Conservation (phyloP, 2,888 invertebrate species). For the Cheilosia variabilis region DNA sequence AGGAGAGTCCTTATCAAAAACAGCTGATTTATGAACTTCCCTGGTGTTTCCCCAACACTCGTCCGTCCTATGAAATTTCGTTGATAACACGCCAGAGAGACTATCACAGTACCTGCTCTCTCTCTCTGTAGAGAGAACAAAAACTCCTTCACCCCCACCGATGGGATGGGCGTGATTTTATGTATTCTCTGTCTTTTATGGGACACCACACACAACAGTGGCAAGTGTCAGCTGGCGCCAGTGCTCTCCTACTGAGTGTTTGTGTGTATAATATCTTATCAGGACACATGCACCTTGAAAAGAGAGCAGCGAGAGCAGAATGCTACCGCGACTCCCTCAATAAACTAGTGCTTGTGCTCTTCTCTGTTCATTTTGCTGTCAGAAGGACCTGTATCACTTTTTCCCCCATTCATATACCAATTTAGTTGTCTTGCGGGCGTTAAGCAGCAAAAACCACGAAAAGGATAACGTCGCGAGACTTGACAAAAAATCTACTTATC, state of each 20-base stretch:
- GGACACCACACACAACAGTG: neutral
- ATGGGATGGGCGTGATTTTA: conserved; percentile 69
- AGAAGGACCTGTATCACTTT: conserved; percentile 44
- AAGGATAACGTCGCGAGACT: conserved; percentile 72
- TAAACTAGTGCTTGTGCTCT: conserved; percentile 47
- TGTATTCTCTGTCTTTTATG: conserved; percentile 9
- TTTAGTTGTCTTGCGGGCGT: conserved; percentile 73
- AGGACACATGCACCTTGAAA: neutral
- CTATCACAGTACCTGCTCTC: neutral
- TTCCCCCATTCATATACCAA: conserved; percentile 40
- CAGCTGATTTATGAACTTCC: conserved; percentile 54
- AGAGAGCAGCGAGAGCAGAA: conserved; percentile 24
- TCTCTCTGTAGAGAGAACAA: conserved; percentile 2
- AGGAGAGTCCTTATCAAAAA: conserved; percentile 56
- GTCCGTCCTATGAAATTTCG: neutral
- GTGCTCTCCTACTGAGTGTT: neutral
- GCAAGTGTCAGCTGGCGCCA: conserved; percentile 63
- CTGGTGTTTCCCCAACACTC: conserved; percentile 7
- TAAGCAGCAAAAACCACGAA: conserved; percentile 64
- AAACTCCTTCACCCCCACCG: neutral
- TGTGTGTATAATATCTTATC: conserved; percentile 31
- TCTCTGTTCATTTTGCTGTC: conserved; percentile 5
- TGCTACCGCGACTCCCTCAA: conserved; percentile 24
- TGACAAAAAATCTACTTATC: conserved; percentile 56
- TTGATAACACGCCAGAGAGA: conserved; percentile 44